These are phyloP conservation scores for Melanophora roralis DNA, from an alignment of 2,888 invertebrate genomes.

Conservation along the genomic window DNA sequence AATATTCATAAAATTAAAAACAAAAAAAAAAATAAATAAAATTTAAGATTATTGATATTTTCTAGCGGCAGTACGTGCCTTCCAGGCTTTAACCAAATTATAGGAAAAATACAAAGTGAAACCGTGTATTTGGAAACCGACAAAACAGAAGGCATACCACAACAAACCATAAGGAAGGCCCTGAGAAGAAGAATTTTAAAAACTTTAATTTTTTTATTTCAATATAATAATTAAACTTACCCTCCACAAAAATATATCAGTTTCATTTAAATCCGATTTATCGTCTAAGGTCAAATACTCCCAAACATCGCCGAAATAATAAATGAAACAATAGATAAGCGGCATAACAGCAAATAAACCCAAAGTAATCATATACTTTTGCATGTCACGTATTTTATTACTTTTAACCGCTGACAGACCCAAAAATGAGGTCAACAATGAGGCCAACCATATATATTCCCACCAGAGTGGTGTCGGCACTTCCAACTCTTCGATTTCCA, in stretches of 20 bases:
- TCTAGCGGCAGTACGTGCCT: conserved; percentile 83
- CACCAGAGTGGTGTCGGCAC: conserved; percentile 89
- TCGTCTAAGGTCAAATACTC: conserved; percentile 83
- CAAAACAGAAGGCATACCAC: conserved; percentile 93
- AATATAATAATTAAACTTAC: too few relatives aligned
- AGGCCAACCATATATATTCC: conserved; percentile 96
- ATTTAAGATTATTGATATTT: conserved; percentile 80
- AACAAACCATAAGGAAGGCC: conserved; percentile 93
- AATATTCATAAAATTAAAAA: background rate
- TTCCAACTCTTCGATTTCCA: conserved; percentile 94
- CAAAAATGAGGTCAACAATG: conserved; percentile 88
- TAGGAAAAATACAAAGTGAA: conserved; percentile 91
- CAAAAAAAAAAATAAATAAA: conserved; percentile 16
- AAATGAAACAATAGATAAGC: conserved; percentile 86
- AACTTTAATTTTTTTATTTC: too few relatives aligned
- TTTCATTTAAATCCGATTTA: conserved; percentile 80
- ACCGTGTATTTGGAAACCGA: conserved; percentile 92
- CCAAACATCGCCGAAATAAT: conserved; percentile 91
- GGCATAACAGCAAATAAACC: conserved; percentile 88
- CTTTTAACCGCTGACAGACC: conserved; percentile 91
- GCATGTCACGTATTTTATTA: conserved; percentile 87
- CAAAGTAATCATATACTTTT: conserved; percentile 89
- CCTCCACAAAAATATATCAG: conserved; percentile 88
- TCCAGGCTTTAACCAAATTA: conserved; percentile 90
- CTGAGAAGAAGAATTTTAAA: conserved; percentile 78